These are phyloP conservation scores for Crenuchus spilurus DNA, from an alignment of 2,797 vertebrate genomes.

Conservation along the genomic window DNA sequence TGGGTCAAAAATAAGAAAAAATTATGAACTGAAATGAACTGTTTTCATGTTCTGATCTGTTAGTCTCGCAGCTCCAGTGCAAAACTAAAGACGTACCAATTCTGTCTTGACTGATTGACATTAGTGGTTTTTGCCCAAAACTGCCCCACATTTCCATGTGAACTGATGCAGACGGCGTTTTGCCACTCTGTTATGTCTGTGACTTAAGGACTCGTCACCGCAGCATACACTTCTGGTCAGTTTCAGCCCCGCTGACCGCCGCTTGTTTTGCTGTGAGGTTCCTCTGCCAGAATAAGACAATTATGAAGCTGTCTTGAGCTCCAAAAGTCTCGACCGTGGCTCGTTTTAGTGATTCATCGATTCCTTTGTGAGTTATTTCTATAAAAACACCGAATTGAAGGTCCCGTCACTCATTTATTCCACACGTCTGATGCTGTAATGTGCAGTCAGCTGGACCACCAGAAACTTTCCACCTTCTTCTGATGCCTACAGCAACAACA, in stretches of 20 bases:
- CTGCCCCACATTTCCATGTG: not conserved
- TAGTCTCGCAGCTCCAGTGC: too few species aligned
- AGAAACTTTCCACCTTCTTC: constrained; percentile 38
- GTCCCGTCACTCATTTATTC: constrained; percentile 15
- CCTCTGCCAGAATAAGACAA: constrained; percentile 21
- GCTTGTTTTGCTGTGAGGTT: constrained; percentile 22
- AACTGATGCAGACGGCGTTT: not conserved
- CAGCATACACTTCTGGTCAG: constrained; percentile 17
- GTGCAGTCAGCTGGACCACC: constrained; percentile 19
- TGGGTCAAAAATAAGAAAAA: too few species aligned
- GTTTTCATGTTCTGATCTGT: too few species aligned
- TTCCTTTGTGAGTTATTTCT: constrained; percentile 22
- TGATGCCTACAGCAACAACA: constrained; percentile 10
- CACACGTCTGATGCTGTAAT: constrained; percentile 18
- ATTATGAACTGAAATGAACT: too few species aligned
- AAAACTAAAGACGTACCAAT: too few species aligned
- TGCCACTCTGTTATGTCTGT: constrained; percentile 12
- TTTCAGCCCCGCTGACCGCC: constrained; percentile 12
- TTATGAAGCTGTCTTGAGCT: constrained; percentile 9
- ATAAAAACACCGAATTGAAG: constrained; percentile 5
- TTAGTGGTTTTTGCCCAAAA: not conserved
- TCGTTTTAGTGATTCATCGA: constrained; percentile 27
- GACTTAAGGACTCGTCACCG: not conserved
- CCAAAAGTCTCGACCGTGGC: not conserved
- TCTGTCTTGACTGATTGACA: too few species aligned